phyloP scores from a whole-genome alignment of 92 coral and sea anemone genomes.

The Micromussa lordhowensis region DNA sequence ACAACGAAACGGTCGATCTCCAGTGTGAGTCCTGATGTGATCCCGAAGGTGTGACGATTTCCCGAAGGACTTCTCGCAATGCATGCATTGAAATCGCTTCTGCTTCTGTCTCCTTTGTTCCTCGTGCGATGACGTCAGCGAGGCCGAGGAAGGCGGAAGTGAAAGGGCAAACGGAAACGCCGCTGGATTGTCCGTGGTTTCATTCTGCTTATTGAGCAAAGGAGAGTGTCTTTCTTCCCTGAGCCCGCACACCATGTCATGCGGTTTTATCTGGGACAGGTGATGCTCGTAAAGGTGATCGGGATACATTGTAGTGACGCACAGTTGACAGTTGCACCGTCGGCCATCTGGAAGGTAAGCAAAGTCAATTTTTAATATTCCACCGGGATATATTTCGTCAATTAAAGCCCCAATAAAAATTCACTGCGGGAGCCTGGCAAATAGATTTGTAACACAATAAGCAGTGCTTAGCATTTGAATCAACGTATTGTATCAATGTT shows the following conservation, averaged over 20 bases:
- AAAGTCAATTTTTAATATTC: slow-evolving; percentile 12
- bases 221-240: slow-evolving; percentile 80
- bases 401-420: slow-evolving; percentile 15
- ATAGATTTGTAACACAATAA: slow-evolving; percentile 17
- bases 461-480: slow-evolving; percentile 17
- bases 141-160: slow-evolving; percentile 66
- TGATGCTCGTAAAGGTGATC: slow-evolving; percentile 78
- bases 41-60: slow-evolving; percentile 99
- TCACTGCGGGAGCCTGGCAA: slow-evolving; percentile 36
- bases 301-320: slow-evolving; percentile 87
- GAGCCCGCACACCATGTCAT: slow-evolving; percentile 76
- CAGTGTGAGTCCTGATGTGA: slow-evolving; percentile 98
- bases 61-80: slow-evolving; percentile 98
- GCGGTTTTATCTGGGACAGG: slow-evolving; percentile 69
- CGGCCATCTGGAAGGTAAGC: slow-evolving; percentile 82
- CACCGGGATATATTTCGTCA: background rate
- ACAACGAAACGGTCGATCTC: slow-evolving; percentile 97
- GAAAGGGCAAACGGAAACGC: slow-evolving; percentile 80
- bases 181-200: slow-evolving; percentile 53
- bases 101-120: slow-evolving; percentile 81
- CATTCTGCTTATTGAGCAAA: slow-evolving; percentile 56
- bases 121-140: slow-evolving; percentile 69
- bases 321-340: slow-evolving; percentile 90
- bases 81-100: slow-evolving; percentile 98
- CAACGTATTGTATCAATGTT: slow-evolving; percentile 41